A percentile compares a stretch with the other conserved stretches of the same genome.
Evolutionary conservation across 1,140 invertebrate species (phyloP).

Genomic region (Leptonema lineaticorne): DNA sequence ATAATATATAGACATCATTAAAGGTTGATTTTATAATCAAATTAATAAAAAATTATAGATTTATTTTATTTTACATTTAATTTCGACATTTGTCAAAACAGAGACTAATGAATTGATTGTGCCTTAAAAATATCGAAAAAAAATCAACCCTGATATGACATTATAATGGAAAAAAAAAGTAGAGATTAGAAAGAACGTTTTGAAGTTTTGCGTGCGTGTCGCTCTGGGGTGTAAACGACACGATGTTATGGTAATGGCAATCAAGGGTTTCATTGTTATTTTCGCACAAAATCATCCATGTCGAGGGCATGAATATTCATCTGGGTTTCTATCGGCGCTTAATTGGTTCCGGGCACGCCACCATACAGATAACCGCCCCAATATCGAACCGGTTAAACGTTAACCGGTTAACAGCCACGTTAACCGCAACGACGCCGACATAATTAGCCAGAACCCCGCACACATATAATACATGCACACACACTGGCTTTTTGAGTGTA

Average conservation of each 20-base stretch:
- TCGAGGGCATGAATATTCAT: constrained; percentile 22
- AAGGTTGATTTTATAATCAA: too few species aligned
- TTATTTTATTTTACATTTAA: too few species aligned
- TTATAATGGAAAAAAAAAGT: too few species aligned
- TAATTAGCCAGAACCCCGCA: constrained; percentile 5
- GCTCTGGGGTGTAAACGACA: background rate
- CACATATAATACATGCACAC: too few species aligned
- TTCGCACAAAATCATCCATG: constrained; percentile 12
- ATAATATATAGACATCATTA: too few species aligned
- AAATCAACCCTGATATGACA: too few species aligned
- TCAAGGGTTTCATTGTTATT: constrained; percentile 14
- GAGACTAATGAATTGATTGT: too few species aligned
- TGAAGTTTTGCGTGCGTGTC: background rate
- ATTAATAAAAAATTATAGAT: too few species aligned
- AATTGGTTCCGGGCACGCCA: constrained; percentile 23
- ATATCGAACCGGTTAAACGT: constrained; percentile 17
- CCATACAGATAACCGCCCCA: background rate
- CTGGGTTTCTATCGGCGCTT: constrained; percentile 13
- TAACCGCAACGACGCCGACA: constrained; percentile 1
- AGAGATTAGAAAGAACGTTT: background rate
- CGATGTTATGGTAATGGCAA: constrained; percentile 9
- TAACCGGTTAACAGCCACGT: constrained; percentile 16
- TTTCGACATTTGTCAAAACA: too few species aligned
- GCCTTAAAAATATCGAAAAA: too few species aligned
- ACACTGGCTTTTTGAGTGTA: too few species aligned